Base-by-base conservation (phyloP, 2,888 invertebrate species). In the Lasioglossum zephyrum region DNA sequence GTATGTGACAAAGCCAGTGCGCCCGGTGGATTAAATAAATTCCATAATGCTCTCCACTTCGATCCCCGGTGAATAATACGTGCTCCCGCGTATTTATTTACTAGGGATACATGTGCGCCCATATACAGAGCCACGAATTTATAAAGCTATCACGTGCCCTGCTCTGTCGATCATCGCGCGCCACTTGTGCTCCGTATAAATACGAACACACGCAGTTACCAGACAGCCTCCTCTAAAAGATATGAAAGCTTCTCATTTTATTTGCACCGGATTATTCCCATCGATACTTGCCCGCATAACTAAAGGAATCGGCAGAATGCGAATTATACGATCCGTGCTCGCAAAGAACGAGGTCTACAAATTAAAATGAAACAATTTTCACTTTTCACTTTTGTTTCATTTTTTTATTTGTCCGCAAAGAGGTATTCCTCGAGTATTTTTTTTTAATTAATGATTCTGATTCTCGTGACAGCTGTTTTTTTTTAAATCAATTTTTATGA, bases 1-100 rank as follows among this genome's bases (percentile, higher is more conserved):
- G 91, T 91, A 91, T 90, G 92, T 90, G 92, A 92, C 92, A 93
- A 93, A 92, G 92, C 92, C 93, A 92, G 90, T 92, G 92, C 90
- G 89, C 88, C 88, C 91, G 92, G 92, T 93, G 93, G 93, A 93
- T 93, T 93, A 93, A 93, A 93, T 92, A 93, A 93, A 93, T 93
- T 93, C 93, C 93, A 93, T 92, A 92, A 93, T 92, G 92, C 93
- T 93, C 92, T 91, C 90, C 91, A 90, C 90, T 91, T 89, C 92
- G 91, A 91, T 81, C 90, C 90, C 88, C 89, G 90, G 87, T 90
- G 88, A 86, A 91, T 90, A 88, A 91, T 90, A 90, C 87, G 87
- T 85, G 90, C 88, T 87, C 78, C 81, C 85, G 70, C 80, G 90
- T 90, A 91, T 91, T 91, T 91, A 91, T 91, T 91, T 91, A 91